Base-by-base conservation (phyloP, 2,113 vertebrate species). In the Patagioenas fasciata region DNA sequence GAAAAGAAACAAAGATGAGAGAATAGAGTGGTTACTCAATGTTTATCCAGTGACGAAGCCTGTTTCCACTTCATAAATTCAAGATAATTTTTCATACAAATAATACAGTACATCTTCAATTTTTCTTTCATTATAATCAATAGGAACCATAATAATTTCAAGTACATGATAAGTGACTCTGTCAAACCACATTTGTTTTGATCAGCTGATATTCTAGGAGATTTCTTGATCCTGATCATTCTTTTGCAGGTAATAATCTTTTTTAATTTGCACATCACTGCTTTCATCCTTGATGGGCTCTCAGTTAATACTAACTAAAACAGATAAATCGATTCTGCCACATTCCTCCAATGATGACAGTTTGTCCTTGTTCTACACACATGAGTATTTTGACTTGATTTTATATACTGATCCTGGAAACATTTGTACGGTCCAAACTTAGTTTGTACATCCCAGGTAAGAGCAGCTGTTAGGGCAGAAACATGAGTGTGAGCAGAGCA, bases 131-230 rank as follows among this genome's bases (percentile, higher is more conserved):
- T 77, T 93, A 75, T 62, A 91, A 94, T 88, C 85, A 93, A 85
- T 62, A 93, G 15, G 58, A 79, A 67, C 58, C 42, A 80, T 77
- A 93, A 71, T 85, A 38, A 87, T 18, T 92, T 96, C 71, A 94
- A 88, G 81, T 77, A 88, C 42, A 58, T 75, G 73, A 89, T 94
- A 93, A 87, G 80, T 72, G 64, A 85, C 34, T 64, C 86, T 95
- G 91, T 84, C 89, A 96, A 89, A 93, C 92, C 88, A 79, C 47
- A 93, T 94, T 93, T 95, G 58, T 82, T 95, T 95, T 93, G 61
- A 96, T 94, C 83, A 89, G 88, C 15, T 89, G n/a, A n/a, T 86
- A 66, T 88, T 96, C 78, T 72, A 81, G 53, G 57, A 93, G 36
- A 74, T 53, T 80, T 83, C 36, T 91, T 89, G 38, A 51, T 93